phyloP scores from a whole-genome alignment of 92 coral and sea anemone genomes.

The Siderastrea siderea region DNA sequence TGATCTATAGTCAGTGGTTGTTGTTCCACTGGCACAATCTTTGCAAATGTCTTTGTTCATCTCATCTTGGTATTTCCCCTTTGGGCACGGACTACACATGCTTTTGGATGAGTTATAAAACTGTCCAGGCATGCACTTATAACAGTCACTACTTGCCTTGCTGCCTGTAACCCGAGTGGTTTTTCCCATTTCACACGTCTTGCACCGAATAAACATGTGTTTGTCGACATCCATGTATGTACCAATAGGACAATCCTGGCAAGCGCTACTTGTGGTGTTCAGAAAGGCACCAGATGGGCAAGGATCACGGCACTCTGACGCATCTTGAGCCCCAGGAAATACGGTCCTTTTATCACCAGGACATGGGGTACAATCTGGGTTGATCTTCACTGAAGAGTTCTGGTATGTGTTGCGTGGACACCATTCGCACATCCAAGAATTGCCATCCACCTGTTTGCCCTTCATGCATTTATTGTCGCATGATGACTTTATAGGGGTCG shows the following conservation, averaged over 20 bases:
- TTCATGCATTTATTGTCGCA: constrained; percentile 64
- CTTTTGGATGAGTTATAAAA: constrained; percentile 40
- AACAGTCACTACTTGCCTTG: constrained; percentile 45
- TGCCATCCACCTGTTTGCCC: constrained; percentile 59
- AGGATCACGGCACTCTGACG: constrained; percentile 62
- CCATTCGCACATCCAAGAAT: constrained; percentile 75
- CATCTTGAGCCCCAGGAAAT: constrained; percentile 58
- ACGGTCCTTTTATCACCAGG: constrained; percentile 65
- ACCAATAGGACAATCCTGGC: constrained; percentile 65
- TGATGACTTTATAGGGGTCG: constrained; percentile 5
- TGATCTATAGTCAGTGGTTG: constrained; percentile 57
- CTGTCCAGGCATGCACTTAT: constrained; percentile 64
- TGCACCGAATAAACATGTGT: constrained; percentile 58
- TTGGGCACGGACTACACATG: constrained; percentile 56
- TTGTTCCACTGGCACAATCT: constrained; percentile 48
- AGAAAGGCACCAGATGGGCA: constrained; percentile 71
- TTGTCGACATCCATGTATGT: constrained; percentile 55
- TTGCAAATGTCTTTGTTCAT: constrained; percentile 58
- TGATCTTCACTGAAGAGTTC: constrained; percentile 45
- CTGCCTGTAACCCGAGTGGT: constrained; percentile 55
- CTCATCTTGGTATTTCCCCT: constrained; percentile 71
- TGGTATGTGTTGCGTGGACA: constrained; percentile 71
- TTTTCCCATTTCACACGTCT: constrained; percentile 45
- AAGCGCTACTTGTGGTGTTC: constrained; percentile 17
- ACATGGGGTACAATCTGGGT: constrained; percentile 64